phyloP scores from a whole-genome alignment of 2,888 invertebrate species.

The Trisateles emortualis region DNA sequence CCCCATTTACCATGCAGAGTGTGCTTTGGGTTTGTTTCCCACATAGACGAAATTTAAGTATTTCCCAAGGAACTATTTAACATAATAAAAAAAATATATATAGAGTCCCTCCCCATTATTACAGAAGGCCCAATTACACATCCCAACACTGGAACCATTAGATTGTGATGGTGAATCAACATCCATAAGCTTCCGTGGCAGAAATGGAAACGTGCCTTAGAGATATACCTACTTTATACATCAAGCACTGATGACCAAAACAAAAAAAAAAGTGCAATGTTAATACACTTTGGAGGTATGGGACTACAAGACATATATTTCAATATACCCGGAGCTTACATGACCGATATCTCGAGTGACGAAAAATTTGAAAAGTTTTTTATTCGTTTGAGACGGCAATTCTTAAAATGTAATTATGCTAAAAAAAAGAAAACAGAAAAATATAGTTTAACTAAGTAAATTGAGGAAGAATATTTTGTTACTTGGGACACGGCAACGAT shows the following conservation, averaged over 20 bases:
- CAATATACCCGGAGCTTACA: slow-evolving; percentile 20
- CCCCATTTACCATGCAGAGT: no score
- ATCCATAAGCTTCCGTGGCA: background rate
- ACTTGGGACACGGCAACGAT: slow-evolving; percentile 24
- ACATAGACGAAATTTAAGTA: no score
- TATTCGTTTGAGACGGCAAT: slow-evolving; percentile 31
- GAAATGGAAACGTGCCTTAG: background rate
- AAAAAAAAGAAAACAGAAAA: slow-evolving; percentile 37
- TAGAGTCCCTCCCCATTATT: no score
- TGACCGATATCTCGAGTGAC: background rate
- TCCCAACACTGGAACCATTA: background rate
- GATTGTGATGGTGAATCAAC: background rate
- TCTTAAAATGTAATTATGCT: slow-evolving; percentile 36
- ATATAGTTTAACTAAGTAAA: slow-evolving; percentile 19
- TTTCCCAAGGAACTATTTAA: no score
- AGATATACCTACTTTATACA: background rate
- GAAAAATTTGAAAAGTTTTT: slow-evolving; percentile 44
- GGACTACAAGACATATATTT: slow-evolving; percentile 1
- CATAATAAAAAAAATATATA: no score
- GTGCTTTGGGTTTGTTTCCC: no score
- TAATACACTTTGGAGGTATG: background rate
- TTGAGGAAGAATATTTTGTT: slow-evolving; percentile 38
- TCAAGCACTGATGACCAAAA: background rate
- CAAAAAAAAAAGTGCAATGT: background rate
- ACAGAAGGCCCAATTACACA: no score